Evolutionary conservation across 2,113 vertebrate species (phyloP).

Genomic region (Archilochus colubris): DNA sequence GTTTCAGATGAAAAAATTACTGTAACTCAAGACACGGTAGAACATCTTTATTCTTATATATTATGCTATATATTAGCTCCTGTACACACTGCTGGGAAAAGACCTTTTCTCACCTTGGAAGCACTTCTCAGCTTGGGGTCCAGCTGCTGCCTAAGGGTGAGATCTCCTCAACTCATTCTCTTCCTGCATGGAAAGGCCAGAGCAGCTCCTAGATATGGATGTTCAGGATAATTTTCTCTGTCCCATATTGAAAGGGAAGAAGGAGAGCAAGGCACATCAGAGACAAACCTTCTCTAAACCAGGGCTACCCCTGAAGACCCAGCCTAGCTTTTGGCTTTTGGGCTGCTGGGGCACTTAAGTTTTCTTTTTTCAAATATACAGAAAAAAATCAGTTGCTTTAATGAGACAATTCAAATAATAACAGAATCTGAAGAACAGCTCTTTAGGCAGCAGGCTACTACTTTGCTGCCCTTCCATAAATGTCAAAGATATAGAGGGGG

Average conservation of each 20-base stretch:
- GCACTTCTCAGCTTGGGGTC: background rate
- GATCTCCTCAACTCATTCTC: background rate
- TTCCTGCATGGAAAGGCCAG: background rate
- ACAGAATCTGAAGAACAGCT: background rate
- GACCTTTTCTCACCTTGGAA: background rate
- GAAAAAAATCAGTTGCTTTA: conserved; percentile 40
- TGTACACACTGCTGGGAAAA: background rate
- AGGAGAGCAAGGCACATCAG: background rate
- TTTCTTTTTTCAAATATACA: conserved; percentile 33
- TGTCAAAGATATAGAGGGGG: background rate
- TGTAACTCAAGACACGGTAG: background rate
- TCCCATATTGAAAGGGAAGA: background rate
- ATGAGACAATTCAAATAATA: conserved; percentile 39
- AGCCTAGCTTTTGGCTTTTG: background rate
- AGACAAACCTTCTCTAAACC: background rate
- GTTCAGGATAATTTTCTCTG: background rate
- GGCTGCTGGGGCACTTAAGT: background rate
- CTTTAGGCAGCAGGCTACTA: background rate
- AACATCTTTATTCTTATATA: background rate
- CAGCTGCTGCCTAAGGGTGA: background rate
- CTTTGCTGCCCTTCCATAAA: conserved; percentile 1
- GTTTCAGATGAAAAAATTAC: background rate
- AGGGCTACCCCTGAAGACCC: background rate
- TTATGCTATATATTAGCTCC: background rate
- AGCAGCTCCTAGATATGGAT: background rate